Percentiles rank a stretch among this genome's conserved stretches.
phyloP scores from a whole-genome alignment of 2,888 invertebrate species.

The Seira sanloemensis region DNA sequence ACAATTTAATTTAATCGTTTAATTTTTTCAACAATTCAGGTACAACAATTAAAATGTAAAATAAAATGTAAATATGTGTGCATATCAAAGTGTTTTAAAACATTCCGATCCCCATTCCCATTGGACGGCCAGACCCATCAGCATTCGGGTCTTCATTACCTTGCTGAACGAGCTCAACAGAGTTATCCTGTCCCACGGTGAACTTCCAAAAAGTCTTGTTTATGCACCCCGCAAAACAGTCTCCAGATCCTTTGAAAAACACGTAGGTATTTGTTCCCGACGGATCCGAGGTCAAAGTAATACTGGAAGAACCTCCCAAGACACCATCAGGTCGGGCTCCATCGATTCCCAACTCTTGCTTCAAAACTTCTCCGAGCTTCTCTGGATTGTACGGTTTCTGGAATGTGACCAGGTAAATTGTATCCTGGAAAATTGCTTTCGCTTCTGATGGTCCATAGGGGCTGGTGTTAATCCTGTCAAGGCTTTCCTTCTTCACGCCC shows the following conservation, averaged over 20 bases:
- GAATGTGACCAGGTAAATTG: slow-evolving; percentile 38
- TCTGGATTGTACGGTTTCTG: slow-evolving; percentile 54
- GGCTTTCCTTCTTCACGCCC: background rate
- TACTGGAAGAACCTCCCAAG: slow-evolving; percentile 39
- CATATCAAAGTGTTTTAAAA: no score
- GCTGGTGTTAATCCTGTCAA: slow-evolving; percentile 37
- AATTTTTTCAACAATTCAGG: no score
- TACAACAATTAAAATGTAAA: no score
- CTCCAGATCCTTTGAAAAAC: slow-evolving; percentile 51
- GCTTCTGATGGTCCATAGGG: slow-evolving; percentile 38
- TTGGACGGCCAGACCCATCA: background rate
- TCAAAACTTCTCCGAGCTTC: slow-evolving; percentile 1
- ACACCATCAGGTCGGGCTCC: slow-evolving; percentile 36
- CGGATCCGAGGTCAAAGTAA: slow-evolving; percentile 20
- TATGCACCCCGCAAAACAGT: slow-evolving; percentile 59
- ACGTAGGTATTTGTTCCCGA: slow-evolving; percentile 40
- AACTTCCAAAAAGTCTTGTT: slow-evolving; percentile 53
- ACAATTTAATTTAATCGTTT: no score
- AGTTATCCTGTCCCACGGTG: slow-evolving; percentile 16
- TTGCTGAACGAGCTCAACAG: slow-evolving; percentile 26
- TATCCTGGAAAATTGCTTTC: slow-evolving; percentile 38
- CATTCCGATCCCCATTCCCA: slow-evolving; percentile 13
- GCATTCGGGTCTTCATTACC: background rate
- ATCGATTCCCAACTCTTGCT: slow-evolving; percentile 26
- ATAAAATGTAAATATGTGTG: no score